Conservation (phyloP, 2,113 vertebrate genomes). For the Vanacampus margaritifer region DNA sequence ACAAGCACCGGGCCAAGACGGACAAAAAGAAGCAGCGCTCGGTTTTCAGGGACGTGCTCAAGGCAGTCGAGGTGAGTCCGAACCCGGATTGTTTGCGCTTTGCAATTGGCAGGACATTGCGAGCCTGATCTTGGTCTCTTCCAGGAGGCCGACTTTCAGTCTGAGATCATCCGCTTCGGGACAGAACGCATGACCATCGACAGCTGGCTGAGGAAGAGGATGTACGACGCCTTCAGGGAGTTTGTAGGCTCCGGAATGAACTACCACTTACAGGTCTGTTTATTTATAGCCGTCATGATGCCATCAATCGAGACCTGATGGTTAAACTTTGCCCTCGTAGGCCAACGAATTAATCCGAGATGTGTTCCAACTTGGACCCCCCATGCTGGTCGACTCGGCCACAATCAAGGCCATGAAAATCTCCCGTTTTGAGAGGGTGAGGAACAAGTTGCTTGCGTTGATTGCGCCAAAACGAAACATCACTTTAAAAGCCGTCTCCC, state of each 20-base stretch:
- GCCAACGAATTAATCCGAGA: conserved; percentile 95
- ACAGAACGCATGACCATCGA: conserved; percentile 95
- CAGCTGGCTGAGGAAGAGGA: conserved; percentile 94
- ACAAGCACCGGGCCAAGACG: conserved; percentile 93
- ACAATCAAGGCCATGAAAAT: conserved; percentile 94
- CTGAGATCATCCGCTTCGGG: conserved; percentile 92
- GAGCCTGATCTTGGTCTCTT: not conserved
- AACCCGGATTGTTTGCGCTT: not conserved
- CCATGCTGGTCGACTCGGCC: conserved; percentile 86
- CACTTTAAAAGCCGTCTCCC: not conserved
- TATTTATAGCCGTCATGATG: not conserved
- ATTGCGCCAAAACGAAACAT: not conserved
- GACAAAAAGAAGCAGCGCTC: conserved; percentile 96
- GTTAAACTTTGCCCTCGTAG: conserved; percentile 56
- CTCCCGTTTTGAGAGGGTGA: conserved; percentile 91
- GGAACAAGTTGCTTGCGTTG: not conserved
- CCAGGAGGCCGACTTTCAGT: conserved; percentile 88
- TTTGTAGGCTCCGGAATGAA: conserved; percentile 94
- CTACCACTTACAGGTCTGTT: conserved; percentile 89
- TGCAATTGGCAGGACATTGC: not conserved
- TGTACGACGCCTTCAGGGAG: conserved; percentile 89
- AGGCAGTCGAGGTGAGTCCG: conserved; percentile 84
- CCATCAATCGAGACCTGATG: not conserved
- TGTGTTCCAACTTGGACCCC: conserved; percentile 95
- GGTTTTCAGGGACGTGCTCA: conserved; percentile 90